These are phyloP conservation scores for Cephus runcator DNA, from an alignment of 2,888 invertebrate species.

Conservation along the genomic window DNA sequence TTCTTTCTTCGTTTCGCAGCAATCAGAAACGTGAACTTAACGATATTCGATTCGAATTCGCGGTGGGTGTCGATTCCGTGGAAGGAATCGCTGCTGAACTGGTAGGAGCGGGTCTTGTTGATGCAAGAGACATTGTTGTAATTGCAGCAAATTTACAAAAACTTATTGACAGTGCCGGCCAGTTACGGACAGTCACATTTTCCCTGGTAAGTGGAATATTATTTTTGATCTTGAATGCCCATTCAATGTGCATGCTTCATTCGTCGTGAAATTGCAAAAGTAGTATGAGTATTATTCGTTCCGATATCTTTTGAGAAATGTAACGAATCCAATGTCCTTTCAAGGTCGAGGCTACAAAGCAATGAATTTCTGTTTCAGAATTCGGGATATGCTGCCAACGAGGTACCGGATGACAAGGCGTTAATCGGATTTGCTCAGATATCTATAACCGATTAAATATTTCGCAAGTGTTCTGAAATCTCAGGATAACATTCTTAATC, in stretches of 20 bases:
- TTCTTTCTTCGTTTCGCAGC: constrained; percentile 65
- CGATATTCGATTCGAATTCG: constrained; percentile 97
- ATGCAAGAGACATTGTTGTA: constrained; percentile 89
- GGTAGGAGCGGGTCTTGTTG: constrained; percentile 94
- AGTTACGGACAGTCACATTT: constrained; percentile 85
- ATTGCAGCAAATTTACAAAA: constrained; percentile 93
- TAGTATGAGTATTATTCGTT: background rate
- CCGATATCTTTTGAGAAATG: background rate
- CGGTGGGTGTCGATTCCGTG: constrained; percentile 86
- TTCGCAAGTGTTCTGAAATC: constrained; percentile 29
- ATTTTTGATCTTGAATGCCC: background rate
- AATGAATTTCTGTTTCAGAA: constrained; percentile 65
- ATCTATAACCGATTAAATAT: constrained; percentile 84
- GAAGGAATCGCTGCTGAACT: constrained; percentile 95
- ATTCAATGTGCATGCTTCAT: background rate
- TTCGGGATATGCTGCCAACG: constrained; percentile 77
- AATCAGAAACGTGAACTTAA: constrained; percentile 92
- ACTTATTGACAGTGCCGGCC: constrained; percentile 80
- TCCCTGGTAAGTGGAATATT: constrained; percentile 74
- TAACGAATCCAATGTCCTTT: background rate
- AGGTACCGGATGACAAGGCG: constrained; percentile 92
- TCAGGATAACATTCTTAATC: constrained; percentile 41
- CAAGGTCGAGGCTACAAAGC: background rate
- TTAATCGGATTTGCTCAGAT: constrained; percentile 98
- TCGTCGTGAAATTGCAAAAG: background rate